Conservation (phyloP, 2,797 vertebrate species). For the Artibeus jamaicensis region DNA sequence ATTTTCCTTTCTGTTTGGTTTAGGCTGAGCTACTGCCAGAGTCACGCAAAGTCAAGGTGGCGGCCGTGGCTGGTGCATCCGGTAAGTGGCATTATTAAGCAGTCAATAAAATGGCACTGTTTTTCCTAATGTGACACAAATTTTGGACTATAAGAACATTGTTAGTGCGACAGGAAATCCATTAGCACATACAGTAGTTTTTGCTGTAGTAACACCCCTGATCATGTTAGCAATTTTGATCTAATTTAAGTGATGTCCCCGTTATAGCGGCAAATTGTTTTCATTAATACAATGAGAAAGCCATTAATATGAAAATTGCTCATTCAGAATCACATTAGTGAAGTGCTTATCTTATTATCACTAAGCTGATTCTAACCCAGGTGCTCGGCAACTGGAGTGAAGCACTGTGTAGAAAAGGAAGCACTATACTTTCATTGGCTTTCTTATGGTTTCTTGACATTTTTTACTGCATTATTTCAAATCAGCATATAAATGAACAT, state of each 20-base stretch:
- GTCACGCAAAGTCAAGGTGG: neutral
- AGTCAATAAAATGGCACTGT: neutral
- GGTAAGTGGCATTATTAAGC: slow-evolving; percentile 42
- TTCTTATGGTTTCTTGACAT: neutral
- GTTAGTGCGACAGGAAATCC: slow-evolving; percentile 48
- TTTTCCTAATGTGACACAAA: slow-evolving; percentile 36
- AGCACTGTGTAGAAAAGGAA: slow-evolving; percentile 5
- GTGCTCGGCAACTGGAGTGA: slow-evolving; percentile 27
- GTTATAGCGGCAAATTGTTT: slow-evolving; percentile 67
- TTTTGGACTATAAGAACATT: slow-evolving; percentile 53
- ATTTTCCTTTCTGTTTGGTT: neutral
- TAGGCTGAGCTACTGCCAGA: neutral
- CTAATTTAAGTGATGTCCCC: slow-evolving; percentile 70
- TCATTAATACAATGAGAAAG: slow-evolving; percentile 75
- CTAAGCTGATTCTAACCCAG: slow-evolving; percentile 59
- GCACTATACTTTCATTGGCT: neutral
- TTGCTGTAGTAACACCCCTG: slow-evolving; percentile 67
- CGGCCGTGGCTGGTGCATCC: neutral
- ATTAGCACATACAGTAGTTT: slow-evolving; percentile 65
- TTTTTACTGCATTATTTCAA: neutral
- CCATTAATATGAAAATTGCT: slow-evolving; percentile 75
- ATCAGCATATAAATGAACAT: neutral
- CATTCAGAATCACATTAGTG: slow-evolving; percentile 71
- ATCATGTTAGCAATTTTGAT: slow-evolving; percentile 65
- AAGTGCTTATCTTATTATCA: slow-evolving; percentile 51